Base-by-base conservation (phyloP, 2,113 vertebrate species). In the Dromaius novaehollandiae region DNA sequence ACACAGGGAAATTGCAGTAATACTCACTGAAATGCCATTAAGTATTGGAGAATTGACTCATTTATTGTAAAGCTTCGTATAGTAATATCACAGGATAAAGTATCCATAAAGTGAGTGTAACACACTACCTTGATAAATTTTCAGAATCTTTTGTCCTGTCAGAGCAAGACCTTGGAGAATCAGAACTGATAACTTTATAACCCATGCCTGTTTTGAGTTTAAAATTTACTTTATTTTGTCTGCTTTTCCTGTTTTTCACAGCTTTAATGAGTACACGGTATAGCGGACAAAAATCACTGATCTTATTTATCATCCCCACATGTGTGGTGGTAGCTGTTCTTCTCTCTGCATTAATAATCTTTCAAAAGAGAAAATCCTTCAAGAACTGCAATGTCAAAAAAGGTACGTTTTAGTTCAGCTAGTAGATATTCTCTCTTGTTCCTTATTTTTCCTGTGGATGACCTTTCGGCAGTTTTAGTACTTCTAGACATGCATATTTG, bases 341-440 rank as follows among this genome's bases (percentile, higher is more conserved):
- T 81, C 11, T 77, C 58, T 69, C n/a, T 42, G 53, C 53, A 61
- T 10, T 96, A 80, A 69, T 70, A 75, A 63, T 84, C 90, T 34
- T 81, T 86, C 60, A 90, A 76, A 98, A 85, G 73, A 98, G 85
- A 92, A 91, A 71, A 70, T 66, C 76, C 64, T 89, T 51, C 53
- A 85, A 60, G 85, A 96, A 92, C 40, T 25, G 76, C 7, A 51
- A 38, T 80, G 46, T 13, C 17, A 60, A 74, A 77, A 95, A 95
- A 95, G 97, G 98, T 98, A 96, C 61, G n/a, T 95, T 69, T 92
- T 80, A 48, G 14, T 86, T 86, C 36, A 46, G 24, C 51, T 3
- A 77, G 32, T 24, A 26, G 46, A 53, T 78, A 14, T 82, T 95
- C 40, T 90, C 8, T 64, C 4, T 78, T 44, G 40, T 42, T 63